A percentile compares a stretch with the other conserved stretches of the same genome.
These are phyloP conservation scores for Monochamus saltuarius DNA, from an alignment of 1,140 invertebrate species.

Conservation along the genomic window DNA sequence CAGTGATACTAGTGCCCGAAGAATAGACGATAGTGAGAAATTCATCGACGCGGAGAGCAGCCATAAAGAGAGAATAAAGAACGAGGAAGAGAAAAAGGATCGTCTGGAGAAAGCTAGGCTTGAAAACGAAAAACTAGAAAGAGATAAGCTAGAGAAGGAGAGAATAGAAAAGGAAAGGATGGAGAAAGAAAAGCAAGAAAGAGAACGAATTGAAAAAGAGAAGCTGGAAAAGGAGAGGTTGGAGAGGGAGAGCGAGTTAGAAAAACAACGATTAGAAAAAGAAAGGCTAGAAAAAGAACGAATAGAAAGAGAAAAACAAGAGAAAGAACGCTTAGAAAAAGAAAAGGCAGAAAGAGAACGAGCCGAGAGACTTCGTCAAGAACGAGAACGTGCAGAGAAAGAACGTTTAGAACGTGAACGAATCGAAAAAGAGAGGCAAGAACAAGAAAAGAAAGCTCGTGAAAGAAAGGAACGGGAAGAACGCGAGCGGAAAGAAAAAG, in stretches of 20 bases:
- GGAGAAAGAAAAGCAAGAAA: slow-evolving; percentile 55
- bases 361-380: slow-evolving; percentile 36
- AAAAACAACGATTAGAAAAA: slow-evolving; percentile 49
- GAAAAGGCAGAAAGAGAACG: slow-evolving; percentile 43
- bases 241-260: slow-evolving; percentile 44
- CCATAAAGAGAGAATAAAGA: slow-evolving; percentile 40
- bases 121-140: slow-evolving; percentile 55
- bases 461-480: slow-evolving; percentile 43
- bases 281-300: slow-evolving; percentile 44
- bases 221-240: slow-evolving; percentile 43
- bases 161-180: slow-evolving; percentile 45
- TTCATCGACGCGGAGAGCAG: slow-evolving; percentile 28
- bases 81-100: slow-evolving; percentile 49
- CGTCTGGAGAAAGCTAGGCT: slow-evolving; percentile 52
- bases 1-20: slow-evolving; percentile 46
- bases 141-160: slow-evolving; percentile 47
- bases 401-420: slow-evolving; percentile 41
- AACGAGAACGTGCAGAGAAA: slow-evolving; percentile 48
- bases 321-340: slow-evolving; percentile 29
- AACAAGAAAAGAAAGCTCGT: slow-evolving; percentile 51
- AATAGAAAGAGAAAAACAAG: slow-evolving; percentile 37
- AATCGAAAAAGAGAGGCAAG: slow-evolving; percentile 40
- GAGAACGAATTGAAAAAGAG: slow-evolving; percentile 52
- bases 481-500: slow-evolving; percentile 36
- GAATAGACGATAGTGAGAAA: slow-evolving; percentile 30